Conservation (phyloP, 2,888 invertebrate species). For the Chloromyia formosa region DNA sequence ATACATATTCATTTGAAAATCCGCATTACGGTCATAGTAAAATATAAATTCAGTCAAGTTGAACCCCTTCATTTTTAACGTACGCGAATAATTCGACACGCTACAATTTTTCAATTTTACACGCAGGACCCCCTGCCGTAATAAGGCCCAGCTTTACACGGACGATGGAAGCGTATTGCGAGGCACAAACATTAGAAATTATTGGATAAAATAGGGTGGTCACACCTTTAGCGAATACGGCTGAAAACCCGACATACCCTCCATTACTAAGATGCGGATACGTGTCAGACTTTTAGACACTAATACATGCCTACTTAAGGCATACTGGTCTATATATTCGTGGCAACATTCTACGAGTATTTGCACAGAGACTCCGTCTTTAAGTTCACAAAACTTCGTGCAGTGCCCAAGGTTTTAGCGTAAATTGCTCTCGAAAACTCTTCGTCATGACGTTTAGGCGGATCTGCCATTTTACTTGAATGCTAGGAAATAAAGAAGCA, state of each 20-base stretch:
- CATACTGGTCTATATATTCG: too few relatives aligned
- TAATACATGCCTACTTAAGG: too few relatives aligned
- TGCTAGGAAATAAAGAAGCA: not conserved
- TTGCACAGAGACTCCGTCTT: not conserved
- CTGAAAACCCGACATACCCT: not conserved
- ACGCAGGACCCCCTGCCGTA: not conserved
- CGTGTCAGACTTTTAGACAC: not conserved
- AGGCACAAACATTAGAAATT: not conserved
- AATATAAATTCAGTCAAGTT: not conserved
- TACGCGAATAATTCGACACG: conserved; percentile 18
- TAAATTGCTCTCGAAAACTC: not conserved
- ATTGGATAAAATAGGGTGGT: not conserved
- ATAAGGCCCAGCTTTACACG: not conserved
- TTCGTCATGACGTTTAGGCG: not conserved
- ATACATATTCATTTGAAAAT: too few relatives aligned
- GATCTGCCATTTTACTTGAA: conserved; percentile 7
- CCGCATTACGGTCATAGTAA: not conserved
- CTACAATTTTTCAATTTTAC: conserved; percentile 27
- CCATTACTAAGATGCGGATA: not conserved
- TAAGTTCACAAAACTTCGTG: conserved; percentile 15
- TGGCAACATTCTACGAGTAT: not conserved
- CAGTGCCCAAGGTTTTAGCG: not conserved
- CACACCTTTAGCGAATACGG: not conserved
- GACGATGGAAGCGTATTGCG: not conserved
- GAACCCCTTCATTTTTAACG: conserved; percentile 6